Base-by-base conservation (phyloP, 2,797 vertebrate species). In the Sebastes iracundus region DNA sequence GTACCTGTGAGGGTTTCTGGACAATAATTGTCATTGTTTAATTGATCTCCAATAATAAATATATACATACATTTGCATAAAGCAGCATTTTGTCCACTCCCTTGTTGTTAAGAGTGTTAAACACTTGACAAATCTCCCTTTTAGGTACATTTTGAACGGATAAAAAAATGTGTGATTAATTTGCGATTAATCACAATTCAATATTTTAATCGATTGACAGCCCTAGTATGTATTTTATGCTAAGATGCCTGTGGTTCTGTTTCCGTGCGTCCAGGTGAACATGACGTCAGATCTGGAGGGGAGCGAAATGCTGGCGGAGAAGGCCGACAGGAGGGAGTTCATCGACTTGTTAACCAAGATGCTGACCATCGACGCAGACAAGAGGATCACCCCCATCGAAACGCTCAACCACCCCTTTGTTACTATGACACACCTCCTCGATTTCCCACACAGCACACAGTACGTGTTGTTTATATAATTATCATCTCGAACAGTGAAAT, bases 311-410 rank as follows among this genome's bases (percentile, higher is more conserved):
- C 92, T 99, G 94, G 98, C 98, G 18, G 99, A 99, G 92, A 99
- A 99, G 95, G 97, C 98, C 0, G 99, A 99, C 95, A 94, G 99
- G 84, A 95, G 98, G 87, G 99, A 99, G 95, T 99, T 99, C 90
- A 99, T 99, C 35, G 99, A 99, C 95, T 92, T 99, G 94, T 88
- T 99, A 72, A 99, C 99, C 93, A 99, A 99, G 95, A 99, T 99
- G 99, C 94, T 99, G 95, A 99, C 98, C 77, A 99, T 99, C 27
- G 99, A 99, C 2, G 97, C 98, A 0, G 99, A 99, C 93, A 99
- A 99, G 95, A 97, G 99, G 92, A 97, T 99, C 96, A 99, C 98
- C 3, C 98, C 99, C 2, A 98, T 99, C 1, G 99, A 99, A 94
- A 99, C 98, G 3, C 97, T 99, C 93, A 99, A 97, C 96, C 98